phyloP scores from a whole-genome alignment of 2,888 invertebrate species.

The Crepidodera aurea region DNA sequence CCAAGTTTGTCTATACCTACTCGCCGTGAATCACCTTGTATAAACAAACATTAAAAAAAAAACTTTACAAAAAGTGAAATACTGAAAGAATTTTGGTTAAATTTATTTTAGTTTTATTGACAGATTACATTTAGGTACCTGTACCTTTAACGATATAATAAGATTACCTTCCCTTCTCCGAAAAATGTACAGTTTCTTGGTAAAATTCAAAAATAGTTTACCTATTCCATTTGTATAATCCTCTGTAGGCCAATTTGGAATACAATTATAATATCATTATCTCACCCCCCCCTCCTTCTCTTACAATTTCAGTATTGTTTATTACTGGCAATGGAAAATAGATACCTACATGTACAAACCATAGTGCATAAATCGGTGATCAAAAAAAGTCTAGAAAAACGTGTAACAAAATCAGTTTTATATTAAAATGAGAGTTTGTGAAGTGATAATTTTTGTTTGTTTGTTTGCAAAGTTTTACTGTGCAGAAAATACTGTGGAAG shows the following conservation, averaged over 20 bases:
- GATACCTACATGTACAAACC: not conserved
- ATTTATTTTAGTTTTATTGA: no score
- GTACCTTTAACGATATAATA: no score
- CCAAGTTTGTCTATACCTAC: no score
- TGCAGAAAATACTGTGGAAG: not conserved
- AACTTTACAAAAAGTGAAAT: no score
- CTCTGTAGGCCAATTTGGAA: conserved; percentile 14
- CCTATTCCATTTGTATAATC: conserved; percentile 4
- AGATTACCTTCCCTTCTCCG: not conserved
- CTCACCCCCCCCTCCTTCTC: conserved; percentile 18
- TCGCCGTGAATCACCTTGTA: no score
- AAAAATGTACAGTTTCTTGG: not conserved
- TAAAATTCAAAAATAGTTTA: not conserved
- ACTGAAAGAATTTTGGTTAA: no score
- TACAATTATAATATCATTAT: conserved; percentile 37
- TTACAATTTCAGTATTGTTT: conserved; percentile 16
- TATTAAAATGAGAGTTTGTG: conserved; percentile 13
- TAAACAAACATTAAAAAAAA: no score
- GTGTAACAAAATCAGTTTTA: not conserved
- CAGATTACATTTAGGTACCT: no score
- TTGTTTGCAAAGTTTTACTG: conserved; percentile 3
- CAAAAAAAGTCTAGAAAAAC: not conserved
- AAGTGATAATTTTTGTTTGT: conserved; percentile 18
- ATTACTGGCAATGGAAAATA: conserved; percentile 19
- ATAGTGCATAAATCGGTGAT: not conserved